Evolutionary conservation across 2,888 invertebrate genomes (phyloP), one percentile per base, ranked within the genome.

Genomic region (Asteroscopus sphinx): DNA sequence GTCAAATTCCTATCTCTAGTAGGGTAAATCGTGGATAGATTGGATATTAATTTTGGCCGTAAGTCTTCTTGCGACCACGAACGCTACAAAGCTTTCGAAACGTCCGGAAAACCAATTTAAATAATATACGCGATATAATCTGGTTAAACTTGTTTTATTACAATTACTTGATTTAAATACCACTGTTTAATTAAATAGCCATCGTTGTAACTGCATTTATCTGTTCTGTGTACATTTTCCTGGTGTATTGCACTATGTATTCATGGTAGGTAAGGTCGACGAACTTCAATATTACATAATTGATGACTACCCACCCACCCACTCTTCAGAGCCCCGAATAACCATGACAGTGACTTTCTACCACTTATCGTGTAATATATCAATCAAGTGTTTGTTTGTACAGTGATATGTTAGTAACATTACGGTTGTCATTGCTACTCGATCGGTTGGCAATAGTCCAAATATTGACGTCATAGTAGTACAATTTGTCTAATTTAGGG

Each of bases 391-490:
- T 12, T 13, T 41, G 1, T 47, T 39, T 42, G n/a, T 28, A 17
- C 9, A 56, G 41, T 26, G 37, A 55, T 55, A 54, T 36, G 57
- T 40, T 40, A 36, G 48, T 41, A 44, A 41, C 36, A 53, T 36
- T 9, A 28, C 2, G 32, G 0, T 21, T 36, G 40, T 59, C 51
- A 36, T 49, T 12, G 25, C 45, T 28, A 25, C 11, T 0, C 30
- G 26, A 12, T 35, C 17, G 4, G 15, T 54, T 67, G 73, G 68
- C 73, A 46, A 26, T 6, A 32, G 7, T 33, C 49, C 52, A 51
- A 56, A 32, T 44, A 45, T 28, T 28, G 28, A 51, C 37, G 54
- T 36, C 48, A 67, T 32, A 60, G 67, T n/a, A 7, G 8, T 17
- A 12, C 7, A 6, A 7, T 26, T 8, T 8, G 8, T 26, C 1